These are phyloP conservation scores for Sarcophaga bullata DNA, from an alignment of 1,140 invertebrate species.

Conservation along the genomic window DNA sequence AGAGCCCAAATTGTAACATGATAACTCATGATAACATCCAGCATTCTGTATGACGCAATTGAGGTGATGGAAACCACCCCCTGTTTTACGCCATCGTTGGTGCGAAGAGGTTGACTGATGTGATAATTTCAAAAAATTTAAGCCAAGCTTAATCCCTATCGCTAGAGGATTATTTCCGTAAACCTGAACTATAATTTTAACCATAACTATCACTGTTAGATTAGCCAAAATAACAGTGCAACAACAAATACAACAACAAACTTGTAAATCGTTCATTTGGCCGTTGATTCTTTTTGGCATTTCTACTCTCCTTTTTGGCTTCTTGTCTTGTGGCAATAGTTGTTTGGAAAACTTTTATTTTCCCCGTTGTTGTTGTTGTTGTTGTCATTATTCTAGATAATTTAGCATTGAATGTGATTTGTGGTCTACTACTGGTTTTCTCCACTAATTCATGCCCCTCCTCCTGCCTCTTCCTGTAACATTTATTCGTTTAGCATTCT, in stretches of 20 bases:
- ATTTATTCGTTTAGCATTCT: not conserved
- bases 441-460: not conserved
- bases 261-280: conserved; percentile 9
- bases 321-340: not conserved
- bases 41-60: no score
- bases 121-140: no score
- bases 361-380: not conserved
- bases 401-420: conserved; percentile 35
- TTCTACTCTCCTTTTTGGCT: not conserved
- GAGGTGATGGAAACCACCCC: no score
- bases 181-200: not conserved
- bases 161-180: not conserved
- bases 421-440: conserved; percentile 20
- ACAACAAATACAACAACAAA: no score
- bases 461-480: not conserved
- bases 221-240: no score
- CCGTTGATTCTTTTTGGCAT: not conserved
- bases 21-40: no score
- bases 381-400: conserved; percentile 14
- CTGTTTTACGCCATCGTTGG: no score
- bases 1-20: no score
- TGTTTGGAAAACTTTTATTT: conserved; percentile 11
- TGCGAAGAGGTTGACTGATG: no score
- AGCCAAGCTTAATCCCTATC: no score
- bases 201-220: not conserved